Evolutionary conservation across 2,888 invertebrate genomes (phyloP).

Genomic region (Latrodectus elegans): DNA sequence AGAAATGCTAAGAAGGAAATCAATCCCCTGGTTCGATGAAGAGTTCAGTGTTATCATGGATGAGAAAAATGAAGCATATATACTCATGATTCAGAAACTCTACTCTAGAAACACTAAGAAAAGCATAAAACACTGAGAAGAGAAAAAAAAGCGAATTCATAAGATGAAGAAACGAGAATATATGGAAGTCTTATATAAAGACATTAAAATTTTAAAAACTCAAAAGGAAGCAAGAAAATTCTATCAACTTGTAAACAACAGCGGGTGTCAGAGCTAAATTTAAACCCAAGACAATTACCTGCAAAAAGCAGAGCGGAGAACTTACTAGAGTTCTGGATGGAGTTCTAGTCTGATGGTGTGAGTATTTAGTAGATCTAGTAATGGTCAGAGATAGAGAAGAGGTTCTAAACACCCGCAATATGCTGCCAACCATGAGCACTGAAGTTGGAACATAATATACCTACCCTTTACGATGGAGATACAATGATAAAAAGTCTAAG

Average conservation of each 20-base stretch:
- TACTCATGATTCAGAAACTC: conserved; percentile 10
- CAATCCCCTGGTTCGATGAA: too few species aligned
- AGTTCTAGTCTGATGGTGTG: background rate
- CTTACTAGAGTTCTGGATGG: background rate
- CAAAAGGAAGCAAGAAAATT: conserved; percentile 11
- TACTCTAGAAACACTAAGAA: background rate
- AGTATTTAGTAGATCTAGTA: background rate
- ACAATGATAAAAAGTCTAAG: background rate
- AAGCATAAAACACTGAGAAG: background rate
- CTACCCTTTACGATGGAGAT: background rate
- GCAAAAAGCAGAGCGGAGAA: background rate
- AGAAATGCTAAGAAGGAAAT: too few species aligned
- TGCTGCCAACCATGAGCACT: background rate
- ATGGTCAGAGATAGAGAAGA: background rate
- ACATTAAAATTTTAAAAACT: background rate
- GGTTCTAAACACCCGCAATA: background rate
- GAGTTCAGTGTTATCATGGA: too few species aligned
- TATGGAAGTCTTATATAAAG: background rate
- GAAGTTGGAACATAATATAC: background rate
- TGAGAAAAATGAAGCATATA: background rate
- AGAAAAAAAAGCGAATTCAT: background rate
- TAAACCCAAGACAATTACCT: background rate
- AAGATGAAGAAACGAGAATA: background rate
- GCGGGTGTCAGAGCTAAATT: conserved; percentile 7
- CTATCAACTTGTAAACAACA: conserved; percentile 6